Conservation (phyloP, 2,113 vertebrate species). For the Campylomormyrus numenius region DNA sequence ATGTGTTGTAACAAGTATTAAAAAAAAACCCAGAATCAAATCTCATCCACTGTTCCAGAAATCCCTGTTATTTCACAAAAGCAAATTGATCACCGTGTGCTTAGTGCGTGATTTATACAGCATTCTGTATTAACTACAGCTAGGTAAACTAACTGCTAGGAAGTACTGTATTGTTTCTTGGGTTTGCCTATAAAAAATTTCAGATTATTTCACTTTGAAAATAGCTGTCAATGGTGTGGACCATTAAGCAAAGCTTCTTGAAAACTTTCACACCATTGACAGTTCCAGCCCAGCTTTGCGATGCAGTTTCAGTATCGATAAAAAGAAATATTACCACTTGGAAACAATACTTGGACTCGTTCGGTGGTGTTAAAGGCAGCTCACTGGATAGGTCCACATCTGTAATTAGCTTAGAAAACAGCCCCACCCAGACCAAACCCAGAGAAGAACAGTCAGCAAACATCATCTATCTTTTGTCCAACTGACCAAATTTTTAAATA, state of each 20-base stretch:
- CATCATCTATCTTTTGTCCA: constrained; percentile 54
- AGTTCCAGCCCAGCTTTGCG: background rate
- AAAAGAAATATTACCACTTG: background rate
- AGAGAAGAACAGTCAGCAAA: constrained; percentile 28
- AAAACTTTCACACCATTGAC: background rate
- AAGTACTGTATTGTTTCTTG: background rate
- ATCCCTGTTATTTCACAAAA: background rate
- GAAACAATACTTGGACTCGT: constrained; percentile 2
- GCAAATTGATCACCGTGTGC: background rate
- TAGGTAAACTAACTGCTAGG: background rate
- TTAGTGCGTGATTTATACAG: background rate
- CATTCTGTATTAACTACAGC: background rate
- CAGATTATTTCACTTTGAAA: background rate
- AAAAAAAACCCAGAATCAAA: background rate
- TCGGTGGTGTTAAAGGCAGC: background rate
- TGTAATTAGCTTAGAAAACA: background rate
- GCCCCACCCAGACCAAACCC: background rate
- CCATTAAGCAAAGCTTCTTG: background rate
- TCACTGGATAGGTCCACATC: background rate
- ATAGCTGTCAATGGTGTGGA: background rate
- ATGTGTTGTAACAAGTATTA: background rate
- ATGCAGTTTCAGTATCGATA: background rate
- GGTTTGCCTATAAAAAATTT: background rate
- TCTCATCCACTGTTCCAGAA: background rate
- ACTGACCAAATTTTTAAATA: constrained; percentile 51